Evolutionary conservation across 2,797 vertebrate species (phyloP).

Genomic region (Acanthornis magna): DNA sequence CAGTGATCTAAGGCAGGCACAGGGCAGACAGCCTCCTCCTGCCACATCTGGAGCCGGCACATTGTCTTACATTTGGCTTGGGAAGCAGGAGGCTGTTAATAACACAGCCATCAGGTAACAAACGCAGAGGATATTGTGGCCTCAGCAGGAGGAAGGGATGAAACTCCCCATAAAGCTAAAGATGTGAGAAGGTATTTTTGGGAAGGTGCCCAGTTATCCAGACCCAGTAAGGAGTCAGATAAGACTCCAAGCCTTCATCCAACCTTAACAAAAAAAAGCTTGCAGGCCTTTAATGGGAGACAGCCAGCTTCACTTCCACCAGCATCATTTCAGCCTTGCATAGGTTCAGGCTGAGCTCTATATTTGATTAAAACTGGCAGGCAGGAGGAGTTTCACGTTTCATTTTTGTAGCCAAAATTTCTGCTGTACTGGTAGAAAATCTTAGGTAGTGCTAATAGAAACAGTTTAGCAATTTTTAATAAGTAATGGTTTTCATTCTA

Average conservation of each 20-base stretch:
- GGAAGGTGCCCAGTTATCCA: constrained; percentile 58
- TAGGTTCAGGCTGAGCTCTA: background rate
- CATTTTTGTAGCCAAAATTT: constrained; percentile 20
- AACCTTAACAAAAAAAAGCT: background rate
- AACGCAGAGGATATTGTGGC: constrained; percentile 51
- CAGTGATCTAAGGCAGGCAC: constrained; percentile 19
- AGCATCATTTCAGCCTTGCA: background rate
- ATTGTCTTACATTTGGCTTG: background rate
- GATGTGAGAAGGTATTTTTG: constrained; percentile 66
- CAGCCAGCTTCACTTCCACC: constrained; percentile 35
- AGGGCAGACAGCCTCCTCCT: background rate
- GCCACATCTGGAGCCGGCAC: background rate
- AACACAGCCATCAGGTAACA: constrained; percentile 29
- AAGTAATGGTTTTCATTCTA: background rate
- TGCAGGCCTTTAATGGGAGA: constrained; percentile 37
- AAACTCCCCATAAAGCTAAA: constrained; percentile 63
- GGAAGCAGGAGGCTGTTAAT: constrained; percentile 48
- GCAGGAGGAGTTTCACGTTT: background rate
- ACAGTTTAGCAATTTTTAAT: background rate
- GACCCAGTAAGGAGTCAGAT: constrained; percentile 49
- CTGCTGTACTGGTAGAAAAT: constrained; percentile 5
- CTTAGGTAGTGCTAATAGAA: background rate
- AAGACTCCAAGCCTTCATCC: constrained; percentile 40
- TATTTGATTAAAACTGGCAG: constrained; percentile 35
- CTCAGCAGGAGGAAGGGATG: constrained; percentile 55